Evolutionary conservation across 2,888 invertebrate species (phyloP), one percentile per base, ranked within the genome.

Genomic region (Drosophila neonasuta): DNA sequence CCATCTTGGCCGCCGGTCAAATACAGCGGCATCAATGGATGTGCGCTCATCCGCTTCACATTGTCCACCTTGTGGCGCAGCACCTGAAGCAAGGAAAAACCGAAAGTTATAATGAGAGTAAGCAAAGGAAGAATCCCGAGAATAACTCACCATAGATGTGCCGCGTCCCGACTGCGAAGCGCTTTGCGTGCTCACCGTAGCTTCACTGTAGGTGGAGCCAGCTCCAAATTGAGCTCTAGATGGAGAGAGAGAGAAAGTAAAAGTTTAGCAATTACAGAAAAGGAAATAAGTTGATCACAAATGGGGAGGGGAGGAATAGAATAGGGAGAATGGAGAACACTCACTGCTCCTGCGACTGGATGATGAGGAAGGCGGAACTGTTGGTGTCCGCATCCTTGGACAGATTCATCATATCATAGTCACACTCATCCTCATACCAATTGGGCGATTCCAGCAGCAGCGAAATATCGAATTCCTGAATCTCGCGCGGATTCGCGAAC

Each of bases 391-490:
- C 94, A 88, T 96, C 96, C 74, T 94, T 94, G 64, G 93, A 94
- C 52, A 96, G 91, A 88, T 95, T 96, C 79, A 98, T 93, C 81
- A 99, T 95, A 91, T 99, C 99, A 88, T 98, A 95, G 91, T 99
- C 99, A 89, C 97, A 98, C 91, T 99, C 97, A 91, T 99, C 98
- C 91, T 98, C 97, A 65, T 98, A 93, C 98, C 99, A 99, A 72
- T 95, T 95, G 7, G 97, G 96, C 58, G 97, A 95, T 87, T 97
- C 96, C 45, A 99, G 92, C 30, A 99, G 92, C 50, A 97, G 92
- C 0, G 97, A 96, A 81, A 99, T 97, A 91, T 99, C 99, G 94
- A 99, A 95, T 92, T 99, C 99, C 89, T 99, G 98, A 10, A 99
- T 95, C 91, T 99, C 99, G 61, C 98, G 94, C 0, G 97, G 97